Conservation (phyloP, 2,113 vertebrate species). For the Prunella himalayana region DNA sequence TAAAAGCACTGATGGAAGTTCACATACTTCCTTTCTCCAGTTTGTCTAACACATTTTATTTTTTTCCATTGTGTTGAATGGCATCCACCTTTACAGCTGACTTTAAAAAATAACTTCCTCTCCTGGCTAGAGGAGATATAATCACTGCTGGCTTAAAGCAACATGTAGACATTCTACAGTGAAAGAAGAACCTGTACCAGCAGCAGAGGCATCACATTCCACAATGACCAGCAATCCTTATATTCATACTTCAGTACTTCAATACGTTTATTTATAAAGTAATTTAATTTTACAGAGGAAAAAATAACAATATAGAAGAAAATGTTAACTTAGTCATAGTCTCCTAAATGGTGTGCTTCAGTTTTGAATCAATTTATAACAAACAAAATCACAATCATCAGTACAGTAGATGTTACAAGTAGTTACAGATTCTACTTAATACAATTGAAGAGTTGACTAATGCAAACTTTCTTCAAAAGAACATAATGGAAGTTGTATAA, state of each 20-base stretch:
- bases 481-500: neutral
- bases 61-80: neutral
- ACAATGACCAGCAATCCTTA: neutral
- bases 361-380: neutral
- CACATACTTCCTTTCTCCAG: neutral
- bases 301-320: slow-evolving; percentile 4
- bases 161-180: neutral
- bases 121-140: neutral
- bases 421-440: slow-evolving; percentile 2
- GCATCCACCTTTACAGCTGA: neutral
- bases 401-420: neutral
- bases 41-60: neutral
- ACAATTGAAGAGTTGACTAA: neutral
- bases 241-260: slow-evolving; percentile 7
- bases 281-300: slow-evolving; percentile 36
- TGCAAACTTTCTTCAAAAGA: neutral
- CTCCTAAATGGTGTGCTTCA: slow-evolving; percentile 13
- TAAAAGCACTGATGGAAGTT: neutral
- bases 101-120: neutral
- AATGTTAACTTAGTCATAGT: neutral
- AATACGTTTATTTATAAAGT: slow-evolving; percentile 51
- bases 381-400: neutral
- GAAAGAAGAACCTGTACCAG: neutral
- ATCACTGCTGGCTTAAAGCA: neutral
- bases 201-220: neutral